Evolutionary conservation across 2,888 invertebrate species (phyloP), one percentile per base, ranked within the genome.

Genomic region (Epinotia demarniana): DNA sequence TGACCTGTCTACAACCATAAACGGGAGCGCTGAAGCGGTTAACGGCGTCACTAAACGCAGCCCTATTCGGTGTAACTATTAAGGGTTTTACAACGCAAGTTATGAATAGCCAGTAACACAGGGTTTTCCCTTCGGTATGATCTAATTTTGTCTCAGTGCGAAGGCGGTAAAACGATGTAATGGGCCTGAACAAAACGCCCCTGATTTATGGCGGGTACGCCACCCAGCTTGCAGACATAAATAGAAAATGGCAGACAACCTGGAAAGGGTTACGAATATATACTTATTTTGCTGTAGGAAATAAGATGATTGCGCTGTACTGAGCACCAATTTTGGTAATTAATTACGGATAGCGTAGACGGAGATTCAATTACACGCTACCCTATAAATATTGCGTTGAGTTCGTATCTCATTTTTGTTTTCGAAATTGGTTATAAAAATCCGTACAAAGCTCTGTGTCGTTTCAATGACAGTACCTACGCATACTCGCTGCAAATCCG

Each of bases 111-210:
- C 81, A 83, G 85, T 75, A 77, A 68, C 82, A 83, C 83, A 81
- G 85, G 88, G 87, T 86, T 86, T 87, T 87, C 87, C 88, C 89
- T 88, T 87, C 83, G 87, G 89, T 88, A 89, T 91, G 90, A 91
- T 91, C 91, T 91, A 92, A 91, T 92, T 92, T 91, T 87, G 91
- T 91, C 88, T 89, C 90, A 88, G 90, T 89, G 90, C 87, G 87
- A 90, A 90, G 89, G 90, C 89, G 90, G 92, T 91, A 91, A 92
- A 91, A 89, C 88, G 89, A 81, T 84, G 91, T 91, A 92, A 92
- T 91, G 90, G 90, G 86, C 86, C 89, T 85, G 90, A 90, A 90
- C 90, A 91, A 91, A 90, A 91, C 87, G 90, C 87, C 88, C 86
- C 89, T 90, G 91, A 92, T 91, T 92, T 91, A 91, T 90, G 86